phyloP scores from a whole-genome alignment of 2,113 vertebrate genomes.

The Malurus alboscapulatus region DNA sequence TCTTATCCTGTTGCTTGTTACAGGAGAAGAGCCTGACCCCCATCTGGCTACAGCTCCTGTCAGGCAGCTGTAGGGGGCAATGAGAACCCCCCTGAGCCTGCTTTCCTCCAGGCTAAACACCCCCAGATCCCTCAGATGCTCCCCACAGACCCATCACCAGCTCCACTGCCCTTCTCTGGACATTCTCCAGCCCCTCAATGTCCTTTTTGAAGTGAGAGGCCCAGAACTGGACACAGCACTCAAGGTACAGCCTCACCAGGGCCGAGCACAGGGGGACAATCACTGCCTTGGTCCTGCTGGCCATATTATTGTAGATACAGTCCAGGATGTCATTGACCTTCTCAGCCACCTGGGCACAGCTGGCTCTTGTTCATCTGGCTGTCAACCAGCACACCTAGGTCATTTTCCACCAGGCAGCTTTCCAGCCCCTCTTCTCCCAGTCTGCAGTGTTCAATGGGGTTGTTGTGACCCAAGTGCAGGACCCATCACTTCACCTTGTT shows the following conservation, averaged over 20 bases:
- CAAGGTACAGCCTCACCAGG: rapidly evolving
- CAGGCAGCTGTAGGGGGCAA: rapidly evolving
- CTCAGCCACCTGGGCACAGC: background rate
- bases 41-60: background rate
- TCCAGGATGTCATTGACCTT: background rate
- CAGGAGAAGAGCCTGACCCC: background rate
- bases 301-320: background rate
- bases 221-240: background rate
- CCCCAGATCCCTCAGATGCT: background rate
- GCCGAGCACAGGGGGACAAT: rapidly evolving
- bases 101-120: background rate
- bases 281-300: background rate
- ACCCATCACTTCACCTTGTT: background rate
- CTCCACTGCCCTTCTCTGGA: background rate
- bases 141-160: background rate
- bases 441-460: background rate
- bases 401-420: background rate
- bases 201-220: background rate
- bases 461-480: background rate
- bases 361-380: background rate
- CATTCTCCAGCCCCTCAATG: rapidly evolving
- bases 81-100: background rate
- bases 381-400: rapidly evolving
- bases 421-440: background rate
- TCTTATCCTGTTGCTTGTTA: background rate